These are phyloP conservation scores for Lasiommata megera DNA, from an alignment of 2,888 invertebrate species.

Conservation along the genomic window DNA sequence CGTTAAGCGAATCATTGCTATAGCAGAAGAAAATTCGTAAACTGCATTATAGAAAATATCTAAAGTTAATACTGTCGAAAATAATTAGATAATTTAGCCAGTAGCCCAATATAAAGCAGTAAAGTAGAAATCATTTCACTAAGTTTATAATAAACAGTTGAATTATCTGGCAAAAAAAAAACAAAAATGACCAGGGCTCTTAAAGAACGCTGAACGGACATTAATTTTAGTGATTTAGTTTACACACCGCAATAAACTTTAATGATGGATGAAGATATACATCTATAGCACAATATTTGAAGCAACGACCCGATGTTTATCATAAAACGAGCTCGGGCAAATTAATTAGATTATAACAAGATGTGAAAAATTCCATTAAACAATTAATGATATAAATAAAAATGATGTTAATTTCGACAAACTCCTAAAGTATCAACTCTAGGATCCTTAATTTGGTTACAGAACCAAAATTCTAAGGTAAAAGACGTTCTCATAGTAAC, in stretches of 20 bases:
- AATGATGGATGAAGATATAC: slow-evolving; percentile 36
- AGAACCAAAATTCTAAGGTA: background rate
- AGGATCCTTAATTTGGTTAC: slow-evolving; percentile 19
- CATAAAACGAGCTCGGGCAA: slow-evolving; percentile 24
- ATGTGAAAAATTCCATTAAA: slow-evolving; percentile 36
- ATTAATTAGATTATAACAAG: slow-evolving; percentile 35
- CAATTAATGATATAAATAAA: slow-evolving; percentile 38
- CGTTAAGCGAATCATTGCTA: background rate
- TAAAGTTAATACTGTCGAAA: too few relatives aligned
- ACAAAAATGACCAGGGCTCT: slow-evolving; percentile 13
- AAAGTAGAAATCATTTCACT: slow-evolving; percentile 7
- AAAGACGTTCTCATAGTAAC: background rate
- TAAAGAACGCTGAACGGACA: slow-evolving; percentile 26
- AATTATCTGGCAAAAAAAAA: slow-evolving; percentile 10
- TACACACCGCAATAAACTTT: slow-evolving; percentile 37
- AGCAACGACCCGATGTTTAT: slow-evolving; percentile 32
- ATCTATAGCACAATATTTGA: slow-evolving; percentile 37
- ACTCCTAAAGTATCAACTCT: slow-evolving; percentile 12
- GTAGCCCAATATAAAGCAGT: slow-evolving; percentile 3
- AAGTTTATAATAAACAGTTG: background rate
- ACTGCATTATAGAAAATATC: background rate
- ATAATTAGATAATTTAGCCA: background rate
- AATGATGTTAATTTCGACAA: slow-evolving; percentile 19
- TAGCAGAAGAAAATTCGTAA: background rate
- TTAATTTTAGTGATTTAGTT: slow-evolving; percentile 35